phyloP scores from a whole-genome alignment of 2,888 invertebrate genomes.

The Bugula neritina region DNA sequence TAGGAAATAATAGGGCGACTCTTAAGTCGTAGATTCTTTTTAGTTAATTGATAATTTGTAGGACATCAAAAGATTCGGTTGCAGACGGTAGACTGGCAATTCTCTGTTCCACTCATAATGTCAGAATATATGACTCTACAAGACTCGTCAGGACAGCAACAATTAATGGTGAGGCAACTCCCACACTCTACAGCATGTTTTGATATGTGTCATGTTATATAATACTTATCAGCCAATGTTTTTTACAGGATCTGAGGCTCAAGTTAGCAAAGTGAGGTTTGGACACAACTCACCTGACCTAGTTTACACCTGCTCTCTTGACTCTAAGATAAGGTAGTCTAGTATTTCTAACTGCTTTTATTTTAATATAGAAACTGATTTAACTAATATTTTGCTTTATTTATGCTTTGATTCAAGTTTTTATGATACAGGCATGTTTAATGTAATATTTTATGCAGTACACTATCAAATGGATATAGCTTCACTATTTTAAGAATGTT shows the following conservation, averaged over 20 bases:
- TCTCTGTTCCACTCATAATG: slow-evolving; percentile 19
- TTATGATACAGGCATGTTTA: too few relatives aligned
- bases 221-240: background rate
- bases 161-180: slow-evolving; percentile 2
- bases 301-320: slow-evolving; percentile 11
- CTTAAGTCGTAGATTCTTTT: too few relatives aligned
- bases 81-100: slow-evolving; percentile 16
- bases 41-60: background rate
- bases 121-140: background rate
- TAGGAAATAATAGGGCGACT: background rate
- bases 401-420: too few relatives aligned
- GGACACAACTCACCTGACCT: slow-evolving; percentile 23
- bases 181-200: too few relatives aligned
- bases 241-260: background rate
- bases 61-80: background rate
- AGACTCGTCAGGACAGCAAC: background rate
- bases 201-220: too few relatives aligned
- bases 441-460: too few relatives aligned
- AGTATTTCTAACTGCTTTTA: too few relatives aligned
- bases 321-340: slow-evolving; percentile 4
- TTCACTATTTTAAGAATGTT: too few relatives aligned
- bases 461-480: too few relatives aligned
- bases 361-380: too few relatives aligned
- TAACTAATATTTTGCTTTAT: too few relatives aligned
- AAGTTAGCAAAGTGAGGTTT: background rate